Base-by-base conservation (phyloP, 2,888 invertebrate genomes). In the Octodonta nipae region DNA sequence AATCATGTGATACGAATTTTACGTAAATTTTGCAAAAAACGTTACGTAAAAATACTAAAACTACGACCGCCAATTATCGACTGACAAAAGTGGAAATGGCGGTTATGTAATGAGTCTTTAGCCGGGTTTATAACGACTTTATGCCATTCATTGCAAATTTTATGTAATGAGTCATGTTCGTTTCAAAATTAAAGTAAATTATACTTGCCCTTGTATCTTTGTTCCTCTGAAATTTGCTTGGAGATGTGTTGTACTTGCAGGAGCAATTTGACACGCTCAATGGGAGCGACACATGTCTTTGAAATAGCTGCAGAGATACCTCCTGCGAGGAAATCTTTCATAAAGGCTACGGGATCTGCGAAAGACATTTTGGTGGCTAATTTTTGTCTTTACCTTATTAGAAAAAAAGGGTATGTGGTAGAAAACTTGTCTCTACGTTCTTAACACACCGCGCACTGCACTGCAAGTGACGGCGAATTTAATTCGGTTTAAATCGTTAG, bases 221-320 rank as follows among this genome's bases (percentile, higher is more conserved):
- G 68, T 42, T 84, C 81, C 43, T 73, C 75, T 4, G 82, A 48
- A 50, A 91, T 85, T 66, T 89, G 87, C 66, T 87, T 89, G 52
- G 84, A 86, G 45, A 88, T 82, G 66, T 85, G 85, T 67, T 92
- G 92, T 45, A 92, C 91, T 67, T 93, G 93, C 44, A 93, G 71
- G 40, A 93, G 73, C 47, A 93, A 68, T 63, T 93, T 93, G 28
- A 93, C 91, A 57, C 92, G 75, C 67, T 93, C 92, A 55, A 93
- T 92, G 35, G 93, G 92, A 11, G 93, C 92, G 39, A 91, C 88
- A 25, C 84, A 79, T 27, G 92, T 93, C 62, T 93, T 93, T 31
- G 92, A 88, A 44, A 91, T 75, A 26, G 91, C 92, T 16, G 92
- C 92, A 26, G 92, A 84, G 29, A 89, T 70, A 43, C 92, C 92